Evolutionary conservation across 2,888 invertebrate species (phyloP).

Genomic region (Agrochola litura): DNA sequence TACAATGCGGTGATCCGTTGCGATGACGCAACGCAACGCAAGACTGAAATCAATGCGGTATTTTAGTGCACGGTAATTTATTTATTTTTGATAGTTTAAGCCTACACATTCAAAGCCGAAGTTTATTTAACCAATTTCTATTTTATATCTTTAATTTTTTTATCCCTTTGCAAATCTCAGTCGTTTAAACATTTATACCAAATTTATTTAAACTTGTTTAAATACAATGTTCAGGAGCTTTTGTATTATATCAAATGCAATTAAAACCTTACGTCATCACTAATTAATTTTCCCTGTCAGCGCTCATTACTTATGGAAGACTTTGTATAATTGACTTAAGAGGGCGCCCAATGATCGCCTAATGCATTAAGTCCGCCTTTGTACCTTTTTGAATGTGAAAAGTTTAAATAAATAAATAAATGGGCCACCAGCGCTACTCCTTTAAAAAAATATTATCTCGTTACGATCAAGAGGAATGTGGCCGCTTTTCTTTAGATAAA

Average conservation of each 20-base stretch:
- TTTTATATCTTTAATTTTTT: no score
- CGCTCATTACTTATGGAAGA: conserved; percentile 29
- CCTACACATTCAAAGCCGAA: background rate
- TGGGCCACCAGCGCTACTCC: no score
- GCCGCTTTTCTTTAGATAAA: no score
- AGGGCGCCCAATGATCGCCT: no score
- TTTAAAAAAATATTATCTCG: no score
- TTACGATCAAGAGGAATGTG: no score
- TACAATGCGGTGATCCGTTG: no score
- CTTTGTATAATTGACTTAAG: conserved; percentile 24
- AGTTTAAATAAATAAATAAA: no score
- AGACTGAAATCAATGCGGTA: background rate
- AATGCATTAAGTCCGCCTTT: no score
- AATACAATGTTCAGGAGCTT: conserved; percentile 14
- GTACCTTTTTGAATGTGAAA: no score
- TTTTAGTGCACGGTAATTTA: background rate
- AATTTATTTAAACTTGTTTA: conserved; percentile 3
- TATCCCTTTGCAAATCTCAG: background rate
- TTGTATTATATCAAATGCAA: conserved; percentile 23
- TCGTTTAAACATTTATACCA: background rate
- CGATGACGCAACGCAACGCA: no score
- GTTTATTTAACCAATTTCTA: background rate
- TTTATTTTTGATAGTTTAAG: background rate
- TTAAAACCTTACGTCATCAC: conserved; percentile 35
- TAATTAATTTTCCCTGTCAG: conserved; percentile 46